Percentiles rank a stretch among this genome's conserved stretches.
These are phyloP conservation scores for Tolypeutes matacus DNA, from an alignment of 2,797 vertebrate species.

Conservation along the genomic window DNA sequence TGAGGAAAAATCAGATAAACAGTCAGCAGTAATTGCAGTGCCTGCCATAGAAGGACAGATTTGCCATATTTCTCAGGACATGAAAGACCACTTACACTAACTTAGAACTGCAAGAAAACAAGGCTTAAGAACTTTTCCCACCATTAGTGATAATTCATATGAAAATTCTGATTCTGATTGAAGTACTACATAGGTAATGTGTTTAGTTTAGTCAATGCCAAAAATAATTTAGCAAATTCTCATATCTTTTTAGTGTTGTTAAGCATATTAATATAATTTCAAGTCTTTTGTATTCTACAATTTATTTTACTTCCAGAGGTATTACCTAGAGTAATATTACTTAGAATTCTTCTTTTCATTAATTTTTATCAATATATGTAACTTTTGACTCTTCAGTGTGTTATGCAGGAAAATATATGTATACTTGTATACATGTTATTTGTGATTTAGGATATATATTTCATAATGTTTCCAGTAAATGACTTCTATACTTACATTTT, in stretches of 20 bases:
- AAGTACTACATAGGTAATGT: no score
- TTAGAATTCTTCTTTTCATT: constrained; percentile 49
- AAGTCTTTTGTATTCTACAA: constrained; percentile 63
- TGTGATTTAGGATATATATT: not conserved
- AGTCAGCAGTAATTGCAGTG: constrained; percentile 64
- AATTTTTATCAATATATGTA: constrained; percentile 34
- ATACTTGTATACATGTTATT: not conserved
- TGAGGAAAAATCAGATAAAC: constrained; percentile 73
- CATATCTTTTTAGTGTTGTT: not conserved
- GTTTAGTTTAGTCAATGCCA: not conserved
- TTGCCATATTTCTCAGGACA: constrained; percentile 79
- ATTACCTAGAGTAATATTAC: constrained; percentile 33
- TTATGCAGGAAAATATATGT: not conserved
- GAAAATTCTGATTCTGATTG: constrained; percentile 65
- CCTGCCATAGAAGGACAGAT: constrained; percentile 71
- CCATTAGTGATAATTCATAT: constrained; percentile 32
- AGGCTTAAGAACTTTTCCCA: constrained; percentile 40
- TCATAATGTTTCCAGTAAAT: constrained; percentile 28
- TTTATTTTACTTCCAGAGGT: constrained; percentile 22
- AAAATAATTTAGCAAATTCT: not conserved
- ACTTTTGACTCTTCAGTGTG: not conserved
- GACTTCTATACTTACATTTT: not conserved
- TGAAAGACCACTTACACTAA: constrained; percentile 73
- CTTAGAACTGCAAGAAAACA: constrained; percentile 56
- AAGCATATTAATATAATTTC: constrained; percentile 21